Percentiles rank a stretch among this genome's conserved stretches.
These are phyloP conservation scores for Romanogobio albipinnatus DNA, from an alignment of 2,113 vertebrate genomes.

Conservation along the genomic window DNA sequence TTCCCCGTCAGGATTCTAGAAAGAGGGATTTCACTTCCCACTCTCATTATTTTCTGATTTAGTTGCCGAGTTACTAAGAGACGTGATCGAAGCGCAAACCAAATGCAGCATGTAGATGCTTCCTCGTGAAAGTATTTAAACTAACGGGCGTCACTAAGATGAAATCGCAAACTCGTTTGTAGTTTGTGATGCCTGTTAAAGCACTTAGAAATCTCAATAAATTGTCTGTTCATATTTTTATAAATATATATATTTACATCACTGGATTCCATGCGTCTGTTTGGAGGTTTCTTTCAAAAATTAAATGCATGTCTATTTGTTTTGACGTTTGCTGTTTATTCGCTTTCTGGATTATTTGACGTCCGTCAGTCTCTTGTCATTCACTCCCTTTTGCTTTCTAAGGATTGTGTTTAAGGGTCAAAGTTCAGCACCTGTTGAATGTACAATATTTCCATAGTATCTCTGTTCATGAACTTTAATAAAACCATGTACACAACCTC, in stretches of 20 bases:
- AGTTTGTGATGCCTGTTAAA: slow-evolving; percentile 46
- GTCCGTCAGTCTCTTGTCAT: background rate
- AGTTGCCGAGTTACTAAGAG: background rate
- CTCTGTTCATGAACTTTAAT: slow-evolving; percentile 62
- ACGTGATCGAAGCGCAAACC: slow-evolving; percentile 46
- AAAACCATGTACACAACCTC: slow-evolving; percentile 63
- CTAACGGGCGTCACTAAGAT: background rate
- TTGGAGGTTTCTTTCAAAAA: slow-evolving; percentile 46
- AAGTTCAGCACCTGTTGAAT: slow-evolving; percentile 50
- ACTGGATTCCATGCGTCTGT: slow-evolving; percentile 10
- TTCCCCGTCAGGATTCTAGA: slow-evolving; percentile 53
- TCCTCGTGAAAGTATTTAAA: background rate
- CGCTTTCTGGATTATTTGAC: slow-evolving; percentile 34
- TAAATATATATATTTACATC: slow-evolving; percentile 4
- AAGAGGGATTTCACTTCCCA: background rate
- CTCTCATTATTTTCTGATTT: background rate
- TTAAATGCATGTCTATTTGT: slow-evolving; percentile 60
- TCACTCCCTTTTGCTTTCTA: slow-evolving; percentile 36
- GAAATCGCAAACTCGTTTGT: slow-evolving; percentile 13
- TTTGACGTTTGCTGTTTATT: slow-evolving; percentile 34
- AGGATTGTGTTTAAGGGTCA: slow-evolving; percentile 36
- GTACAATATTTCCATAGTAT: slow-evolving; percentile 62
- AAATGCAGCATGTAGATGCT: slow-evolving; percentile 43
- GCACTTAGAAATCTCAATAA: slow-evolving; percentile 35
- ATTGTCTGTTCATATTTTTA: slow-evolving; percentile 46